Conservation (phyloP, 2,113 vertebrate species). For the Sturnus vulgaris region DNA sequence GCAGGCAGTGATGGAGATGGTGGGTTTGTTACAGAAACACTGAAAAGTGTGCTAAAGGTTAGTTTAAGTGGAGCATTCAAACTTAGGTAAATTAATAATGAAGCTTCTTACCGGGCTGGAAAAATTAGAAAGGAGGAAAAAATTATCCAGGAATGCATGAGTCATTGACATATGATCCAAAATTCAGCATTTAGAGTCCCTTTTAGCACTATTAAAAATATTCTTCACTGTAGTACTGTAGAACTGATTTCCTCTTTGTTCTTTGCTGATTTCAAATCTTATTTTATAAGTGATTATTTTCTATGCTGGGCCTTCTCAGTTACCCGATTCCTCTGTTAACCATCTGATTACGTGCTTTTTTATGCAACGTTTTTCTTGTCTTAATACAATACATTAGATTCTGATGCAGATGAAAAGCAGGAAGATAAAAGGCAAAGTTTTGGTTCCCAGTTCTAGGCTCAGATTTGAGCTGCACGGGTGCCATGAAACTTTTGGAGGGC, state of each 20-base stretch:
- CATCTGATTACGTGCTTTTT: neutral
- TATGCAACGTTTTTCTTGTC: neutral
- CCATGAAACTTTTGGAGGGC: neutral
- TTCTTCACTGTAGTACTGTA: neutral
- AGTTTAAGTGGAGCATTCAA: neutral
- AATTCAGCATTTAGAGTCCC: neutral
- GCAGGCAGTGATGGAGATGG: neutral
- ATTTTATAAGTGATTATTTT: neutral
- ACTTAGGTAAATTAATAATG: constrained; percentile 24
- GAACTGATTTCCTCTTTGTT: neutral
- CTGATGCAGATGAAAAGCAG: neutral
- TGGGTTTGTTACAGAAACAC: neutral
- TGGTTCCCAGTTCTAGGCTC: neutral
- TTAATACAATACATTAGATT: neutral
- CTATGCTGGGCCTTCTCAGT: neutral
- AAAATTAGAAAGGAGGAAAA: neutral
- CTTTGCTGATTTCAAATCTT: neutral
- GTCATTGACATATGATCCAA: neutral
- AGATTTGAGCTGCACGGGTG: neutral
- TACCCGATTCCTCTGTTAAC: neutral
- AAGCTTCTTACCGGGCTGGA: neutral
- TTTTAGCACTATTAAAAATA: neutral
- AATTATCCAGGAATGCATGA: neutral
- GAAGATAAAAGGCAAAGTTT: neutral
- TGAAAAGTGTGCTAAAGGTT: neutral